phyloP scores from a whole-genome alignment of 2,797 vertebrate genomes.

The Lacerta viridis region DNA sequence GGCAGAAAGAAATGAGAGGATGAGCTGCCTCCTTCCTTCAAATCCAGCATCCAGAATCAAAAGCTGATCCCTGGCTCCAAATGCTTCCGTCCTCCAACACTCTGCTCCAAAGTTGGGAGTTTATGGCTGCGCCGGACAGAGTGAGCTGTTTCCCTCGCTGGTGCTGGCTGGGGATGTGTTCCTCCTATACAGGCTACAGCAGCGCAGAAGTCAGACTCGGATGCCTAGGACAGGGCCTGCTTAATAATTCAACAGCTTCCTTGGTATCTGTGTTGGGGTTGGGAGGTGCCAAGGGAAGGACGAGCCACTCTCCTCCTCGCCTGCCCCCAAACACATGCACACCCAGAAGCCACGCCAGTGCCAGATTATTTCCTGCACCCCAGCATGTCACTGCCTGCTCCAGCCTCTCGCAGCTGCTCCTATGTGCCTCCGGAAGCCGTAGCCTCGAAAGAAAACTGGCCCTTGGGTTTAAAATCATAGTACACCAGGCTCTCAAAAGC shows the following conservation, averaged over 20 bases:
- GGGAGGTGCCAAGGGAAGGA: slow-evolving; percentile 31
- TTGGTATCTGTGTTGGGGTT: slow-evolving; percentile 25
- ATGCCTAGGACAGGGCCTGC: neutral
- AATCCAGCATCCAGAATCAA: neutral
- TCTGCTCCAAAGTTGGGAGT: neutral
- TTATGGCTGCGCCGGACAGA: accelerated
- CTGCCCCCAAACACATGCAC: neutral
- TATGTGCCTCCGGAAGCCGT: neutral
- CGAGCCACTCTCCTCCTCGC: slow-evolving; percentile 16
- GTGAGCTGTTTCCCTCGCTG: accelerated
- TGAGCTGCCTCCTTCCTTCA: neutral
- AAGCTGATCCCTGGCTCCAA: neutral
- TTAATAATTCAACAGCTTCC: slow-evolving; percentile 50
- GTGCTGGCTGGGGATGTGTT: accelerated
- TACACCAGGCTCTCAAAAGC: neutral
- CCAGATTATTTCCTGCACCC: slow-evolving; percentile 47
- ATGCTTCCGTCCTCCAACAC: neutral
- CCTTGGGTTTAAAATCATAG: neutral
- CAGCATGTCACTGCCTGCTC: neutral
- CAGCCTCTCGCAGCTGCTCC: slow-evolving; percentile 29
- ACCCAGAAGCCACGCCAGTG: slow-evolving; percentile 12
- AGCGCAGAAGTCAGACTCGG: slow-evolving; percentile 32
- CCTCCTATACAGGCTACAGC: slow-evolving; percentile 6
- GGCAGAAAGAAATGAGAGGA: slow-evolving; percentile 53
- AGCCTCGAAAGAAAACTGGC: neutral